Evolutionary conservation across 2,888 invertebrate genomes (phyloP).

Genomic region (Leptogaster cylindrica): DNA sequence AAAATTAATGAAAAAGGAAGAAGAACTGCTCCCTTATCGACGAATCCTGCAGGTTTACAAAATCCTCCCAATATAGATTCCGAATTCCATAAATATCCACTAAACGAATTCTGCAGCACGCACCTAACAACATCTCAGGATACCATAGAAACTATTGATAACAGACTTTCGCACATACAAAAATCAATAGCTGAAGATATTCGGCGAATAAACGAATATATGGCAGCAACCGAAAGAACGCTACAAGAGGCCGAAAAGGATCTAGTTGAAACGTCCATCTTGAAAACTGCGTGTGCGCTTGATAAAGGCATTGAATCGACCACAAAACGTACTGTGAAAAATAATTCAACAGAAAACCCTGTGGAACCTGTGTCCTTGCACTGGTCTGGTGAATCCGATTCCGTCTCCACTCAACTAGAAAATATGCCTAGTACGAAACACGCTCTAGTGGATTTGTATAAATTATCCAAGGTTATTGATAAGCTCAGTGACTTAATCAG

Average conservation of each 20-base stretch:
- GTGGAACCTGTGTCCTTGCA: conserved; percentile 1
- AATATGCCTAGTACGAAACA: conserved; percentile 59
- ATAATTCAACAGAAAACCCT: too few species aligned
- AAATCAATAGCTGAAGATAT: conserved; percentile 60
- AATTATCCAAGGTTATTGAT: conserved; percentile 50
- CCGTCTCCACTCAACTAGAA: conserved; percentile 51
- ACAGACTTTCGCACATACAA: conserved; percentile 48
- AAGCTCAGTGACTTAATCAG: conserved; percentile 24
- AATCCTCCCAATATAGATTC: conserved; percentile 1
- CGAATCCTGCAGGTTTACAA: not conserved
- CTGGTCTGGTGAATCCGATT: conserved; percentile 23
- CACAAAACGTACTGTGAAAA: conserved; percentile 53
- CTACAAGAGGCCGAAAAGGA: conserved; percentile 49
- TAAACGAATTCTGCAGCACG: too few species aligned
- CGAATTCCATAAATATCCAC: too few species aligned
- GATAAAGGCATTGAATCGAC: conserved; percentile 56
- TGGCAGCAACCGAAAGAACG: conserved; percentile 58
- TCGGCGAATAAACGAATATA: conserved; percentile 58
- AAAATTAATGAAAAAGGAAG: too few species aligned
- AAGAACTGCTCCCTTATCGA: conserved; percentile 12
- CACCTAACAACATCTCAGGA: too few species aligned
- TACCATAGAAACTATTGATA: not conserved
- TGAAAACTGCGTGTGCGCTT: conserved; percentile 48
- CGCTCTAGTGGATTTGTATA: conserved; percentile 56
- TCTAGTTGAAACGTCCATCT: conserved; percentile 13